Conservation (phyloP, 2,888 invertebrate genomes). For the Siphlonurus alternatus region DNA sequence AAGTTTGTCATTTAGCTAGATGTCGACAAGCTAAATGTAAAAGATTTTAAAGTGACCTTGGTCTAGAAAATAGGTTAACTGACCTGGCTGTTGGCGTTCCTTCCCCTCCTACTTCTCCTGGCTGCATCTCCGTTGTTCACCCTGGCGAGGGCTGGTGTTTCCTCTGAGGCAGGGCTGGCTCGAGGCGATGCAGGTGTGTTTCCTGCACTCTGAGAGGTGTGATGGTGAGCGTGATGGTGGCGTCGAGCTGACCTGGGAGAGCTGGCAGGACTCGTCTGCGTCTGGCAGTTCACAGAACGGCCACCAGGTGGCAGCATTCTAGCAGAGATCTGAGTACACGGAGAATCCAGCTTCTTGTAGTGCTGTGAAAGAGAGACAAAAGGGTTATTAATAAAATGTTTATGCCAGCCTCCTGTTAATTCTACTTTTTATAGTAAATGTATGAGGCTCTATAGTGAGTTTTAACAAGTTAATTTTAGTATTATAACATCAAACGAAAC, state of each 20-base stretch:
- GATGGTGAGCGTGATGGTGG: slow-evolving; percentile 27
- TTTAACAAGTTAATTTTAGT: no score
- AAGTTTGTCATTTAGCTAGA: no score
- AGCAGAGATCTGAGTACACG: not conserved
- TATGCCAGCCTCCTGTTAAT: no score
- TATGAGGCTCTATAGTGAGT: no score
- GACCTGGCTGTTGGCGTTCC: slow-evolving; percentile 1
- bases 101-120: not conserved
- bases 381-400: no score
- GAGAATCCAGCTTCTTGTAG: not conserved
- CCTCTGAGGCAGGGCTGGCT: not conserved
- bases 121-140: not conserved
- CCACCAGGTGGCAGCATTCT: not conserved
- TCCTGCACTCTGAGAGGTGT: no score
- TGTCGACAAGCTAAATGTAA: no score
- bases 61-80: no score
- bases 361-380: no score
- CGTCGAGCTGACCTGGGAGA: slow-evolving; percentile 23
- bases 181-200: not conserved
- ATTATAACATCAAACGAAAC: no score
- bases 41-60: no score
- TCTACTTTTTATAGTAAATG: no score
- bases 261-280: slow-evolving; percentile 22
- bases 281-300: slow-evolving; percentile 17
- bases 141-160: not conserved